Base-by-base conservation (phyloP, 2,113 vertebrate genomes). In the Cebus imitator region DNA sequence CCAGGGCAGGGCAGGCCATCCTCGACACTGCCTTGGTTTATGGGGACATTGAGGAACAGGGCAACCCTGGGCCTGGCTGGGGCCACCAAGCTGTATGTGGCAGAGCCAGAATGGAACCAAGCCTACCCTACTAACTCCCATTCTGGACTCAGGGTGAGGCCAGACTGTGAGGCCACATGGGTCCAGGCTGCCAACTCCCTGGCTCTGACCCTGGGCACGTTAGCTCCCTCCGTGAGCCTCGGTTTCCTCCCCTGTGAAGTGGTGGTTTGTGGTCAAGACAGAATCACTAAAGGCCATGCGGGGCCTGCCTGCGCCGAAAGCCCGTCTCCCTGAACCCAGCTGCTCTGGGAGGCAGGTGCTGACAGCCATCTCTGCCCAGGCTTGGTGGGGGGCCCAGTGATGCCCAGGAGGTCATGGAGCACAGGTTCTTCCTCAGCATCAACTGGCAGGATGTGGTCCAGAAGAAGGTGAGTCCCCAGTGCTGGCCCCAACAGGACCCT, bases 371-470 rank as follows among this genome's bases (percentile, higher is more conserved):
- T 98, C 96, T 96, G 92, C n/a, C 1, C 98, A 99, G 99, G 99
- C 99, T 99, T 0, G 99, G 99, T 16, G 99, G 99, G 0, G 99
- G 99, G 37, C 98, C 99, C 87, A 99, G 98, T 0, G 99, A 99
- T 4, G 99, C 99, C 97, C 99, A 99, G 99, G 99, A 99, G 91
- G 99, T 99, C 97, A 99, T 99, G 99, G 99, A 98, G 94, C 99
- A 99, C 94, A 99, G 99, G 86, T 99, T 99, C 98, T 99, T 99
- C 95, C 97, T 98, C 68, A 96, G 98, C 93, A 98, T 99, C 97
- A 99, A 99, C 98, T 99, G 99, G 99, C 99, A 99, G 98, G 99
- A 99, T 7, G 99, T 99, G 84, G 98, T 99, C 0, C 99, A 99
- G 93, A 99, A 98, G 94, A 99, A 99, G 99, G 99, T 99, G 94